Evolutionary conservation across 2,888 invertebrate genomes (phyloP), one percentile per base, ranked within the genome.

Genomic region (Galerucella pusilla): DNA sequence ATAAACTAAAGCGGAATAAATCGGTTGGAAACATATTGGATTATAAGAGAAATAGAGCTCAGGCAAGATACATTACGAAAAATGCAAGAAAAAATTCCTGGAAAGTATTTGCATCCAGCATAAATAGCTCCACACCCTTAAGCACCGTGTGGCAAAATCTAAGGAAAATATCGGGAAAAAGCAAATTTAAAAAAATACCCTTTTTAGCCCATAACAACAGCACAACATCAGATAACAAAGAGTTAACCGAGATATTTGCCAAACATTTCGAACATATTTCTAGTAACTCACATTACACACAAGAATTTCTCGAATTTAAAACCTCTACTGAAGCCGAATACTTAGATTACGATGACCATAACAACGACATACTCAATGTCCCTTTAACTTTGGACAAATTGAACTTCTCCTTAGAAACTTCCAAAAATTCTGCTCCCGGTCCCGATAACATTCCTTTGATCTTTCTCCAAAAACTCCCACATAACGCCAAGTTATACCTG

Each of bases 401-500:
- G 5, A 28, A 61, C 2, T 45, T 46, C 10, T 49, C 65, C 2
- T n/a, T 71, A n/a, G 25, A 12, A 11, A n/a, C 35, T 64, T 2
- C 60, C 20, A 74, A 66, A 57, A 28, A 61, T 12, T 28, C 66
- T 12, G n/a, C 28, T n/a, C 25, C 66, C 1, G 74, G 70, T 1
- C 74, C 74, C 2, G 70, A 74, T 66, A 59, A 49, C 12, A 70
- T 70, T 16, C 74, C 67, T 1, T 35, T 52, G 12, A 74, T 74
- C 4, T 61, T 74, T 28, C 20, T 74, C 4, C 12, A n/a, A n/a
- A 70, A 70, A 20, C 42, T 74, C 5, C 72, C 67, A 14, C 10
- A 20, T 14, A 60, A 59, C 9, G 66, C 67, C 1, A 35, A 46
- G n/a, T 14, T 16, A 25, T 14, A 12, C 14, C 60, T 74, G 9